Percentiles rank a stretch among this genome's conserved stretches.
Evolutionary conservation across 2,888 invertebrate species (phyloP).

Genomic region (Synanthedon formicaeformis): DNA sequence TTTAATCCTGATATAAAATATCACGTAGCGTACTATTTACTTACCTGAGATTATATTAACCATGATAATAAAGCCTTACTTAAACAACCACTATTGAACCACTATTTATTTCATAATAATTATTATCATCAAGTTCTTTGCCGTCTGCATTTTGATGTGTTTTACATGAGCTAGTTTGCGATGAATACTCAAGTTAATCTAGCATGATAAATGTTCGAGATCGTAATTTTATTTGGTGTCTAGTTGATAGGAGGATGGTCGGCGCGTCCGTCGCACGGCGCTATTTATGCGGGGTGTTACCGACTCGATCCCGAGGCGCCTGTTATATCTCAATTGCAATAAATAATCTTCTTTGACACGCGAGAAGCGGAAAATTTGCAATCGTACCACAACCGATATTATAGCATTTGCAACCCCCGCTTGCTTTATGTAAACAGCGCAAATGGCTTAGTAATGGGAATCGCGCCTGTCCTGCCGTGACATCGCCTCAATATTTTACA

Average conservation of each 20-base stretch:
- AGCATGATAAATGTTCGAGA: constrained; percentile 41
- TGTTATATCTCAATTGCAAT: constrained; percentile 60
- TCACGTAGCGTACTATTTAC: constrained; percentile 19
- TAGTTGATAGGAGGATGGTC: constrained; percentile 38
- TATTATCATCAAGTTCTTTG: neutral
- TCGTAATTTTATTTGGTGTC: constrained; percentile 51
- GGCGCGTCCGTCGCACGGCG: constrained; percentile 29
- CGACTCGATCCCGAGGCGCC: constrained; percentile 40
- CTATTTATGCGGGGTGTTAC: constrained; percentile 56
- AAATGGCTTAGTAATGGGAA: constrained; percentile 61
- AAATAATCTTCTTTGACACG: constrained; percentile 60
- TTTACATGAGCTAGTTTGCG: constrained; percentile 15
- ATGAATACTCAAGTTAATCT: constrained; percentile 28
- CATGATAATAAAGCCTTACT: constrained; percentile 4
- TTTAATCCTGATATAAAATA: constrained; percentile 5
- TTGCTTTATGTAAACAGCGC: constrained; percentile 57
- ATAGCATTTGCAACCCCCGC: constrained; percentile 38
- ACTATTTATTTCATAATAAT: too few species aligned
- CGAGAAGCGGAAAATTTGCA: constrained; percentile 61
- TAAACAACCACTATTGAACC: neutral
- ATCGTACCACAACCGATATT: constrained; percentile 34
- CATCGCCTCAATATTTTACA: constrained; percentile 56
- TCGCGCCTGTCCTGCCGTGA: constrained; percentile 48
- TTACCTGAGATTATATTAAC: constrained; percentile 14
- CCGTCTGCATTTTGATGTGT: neutral